A percentile compares a stretch with the other conserved stretches of the same genome.
These are phyloP conservation scores for Synergus japonicus DNA, from an alignment of 2,888 invertebrate genomes.

Conservation along the genomic window DNA sequence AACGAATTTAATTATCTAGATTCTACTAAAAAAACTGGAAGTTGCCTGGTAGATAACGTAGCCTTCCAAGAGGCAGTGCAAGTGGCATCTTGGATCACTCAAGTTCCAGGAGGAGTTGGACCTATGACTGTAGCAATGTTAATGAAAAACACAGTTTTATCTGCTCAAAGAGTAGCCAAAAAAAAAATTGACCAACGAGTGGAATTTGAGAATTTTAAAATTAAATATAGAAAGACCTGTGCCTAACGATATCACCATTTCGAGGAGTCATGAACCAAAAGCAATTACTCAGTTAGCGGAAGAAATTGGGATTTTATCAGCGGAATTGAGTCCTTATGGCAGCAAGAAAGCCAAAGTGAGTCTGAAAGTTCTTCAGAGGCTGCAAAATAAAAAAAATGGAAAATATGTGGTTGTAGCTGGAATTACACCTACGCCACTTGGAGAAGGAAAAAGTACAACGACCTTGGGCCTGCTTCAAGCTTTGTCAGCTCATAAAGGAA, in stretches of 20 bases:
- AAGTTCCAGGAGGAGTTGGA: slow-evolving; percentile 98
- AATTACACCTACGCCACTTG: slow-evolving; percentile 98
- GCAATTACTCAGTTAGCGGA: slow-evolving; percentile 86
- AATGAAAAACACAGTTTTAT: slow-evolving; percentile 95
- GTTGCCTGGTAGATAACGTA: slow-evolving; percentile 96
- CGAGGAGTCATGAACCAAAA: slow-evolving; percentile 92
- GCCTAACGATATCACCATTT: slow-evolving; percentile 96
- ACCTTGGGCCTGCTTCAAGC: slow-evolving; percentile 96
- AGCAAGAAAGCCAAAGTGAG: slow-evolving; percentile 96
- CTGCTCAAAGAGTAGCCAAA: slow-evolving; percentile 85
- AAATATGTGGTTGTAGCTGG: slow-evolving; percentile 97
- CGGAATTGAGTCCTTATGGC: slow-evolving; percentile 94
- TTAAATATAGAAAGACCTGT: slow-evolving; percentile 85
- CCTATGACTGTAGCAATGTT: slow-evolving; percentile 99
- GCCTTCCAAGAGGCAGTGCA: slow-evolving; percentile 88
- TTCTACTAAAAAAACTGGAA: slow-evolving; percentile 86
- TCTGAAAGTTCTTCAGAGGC: slow-evolving; percentile 87
- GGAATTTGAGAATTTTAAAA: slow-evolving; percentile 86
- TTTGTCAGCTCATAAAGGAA: slow-evolving; percentile 88
- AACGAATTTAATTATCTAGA: slow-evolving; percentile 79
- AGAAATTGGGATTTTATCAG: slow-evolving; percentile 89
- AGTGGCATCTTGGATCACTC: slow-evolving; percentile 93
- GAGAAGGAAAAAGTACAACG: slow-evolving; percentile 99
- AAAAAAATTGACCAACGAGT: slow-evolving; percentile 80
- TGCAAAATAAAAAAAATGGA: slow-evolving; percentile 85